Evolutionary conservation across 2,888 invertebrate species (phyloP).

Genomic region (Apomyelois bistriatella): DNA sequence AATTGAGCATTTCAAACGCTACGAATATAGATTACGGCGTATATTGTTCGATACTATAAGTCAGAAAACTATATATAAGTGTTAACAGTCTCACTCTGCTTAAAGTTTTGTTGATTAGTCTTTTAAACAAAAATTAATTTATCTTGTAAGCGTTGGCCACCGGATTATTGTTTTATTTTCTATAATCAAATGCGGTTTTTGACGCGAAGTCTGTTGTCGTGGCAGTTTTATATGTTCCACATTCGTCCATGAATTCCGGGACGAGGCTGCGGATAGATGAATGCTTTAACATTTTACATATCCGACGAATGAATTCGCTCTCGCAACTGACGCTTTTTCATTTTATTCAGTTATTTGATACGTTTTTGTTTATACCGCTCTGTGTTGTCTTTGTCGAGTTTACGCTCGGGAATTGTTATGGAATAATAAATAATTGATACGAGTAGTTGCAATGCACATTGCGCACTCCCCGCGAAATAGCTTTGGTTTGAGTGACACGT

Average conservation of each 20-base stretch:
- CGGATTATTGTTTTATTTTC: conserved; percentile 63
- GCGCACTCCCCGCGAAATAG: conserved; percentile 12
- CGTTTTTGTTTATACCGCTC: conserved; percentile 53
- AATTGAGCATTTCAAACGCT: too few species aligned
- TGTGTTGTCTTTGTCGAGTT: conserved; percentile 40
- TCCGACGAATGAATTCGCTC: conserved; percentile 70
- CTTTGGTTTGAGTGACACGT: conserved; percentile 17
- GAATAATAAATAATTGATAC: conserved; percentile 35
- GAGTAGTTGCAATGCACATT: conserved; percentile 11
- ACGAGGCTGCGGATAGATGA: conserved; percentile 67
- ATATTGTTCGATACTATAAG: too few species aligned
- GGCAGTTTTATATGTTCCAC: conserved; percentile 60
- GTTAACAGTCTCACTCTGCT: too few species aligned
- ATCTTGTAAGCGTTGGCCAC: too few species aligned
- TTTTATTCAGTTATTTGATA: conserved; percentile 66
- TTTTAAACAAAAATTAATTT: too few species aligned
- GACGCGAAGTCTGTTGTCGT: conserved; percentile 61
- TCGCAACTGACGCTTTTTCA: conserved; percentile 56
- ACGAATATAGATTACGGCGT: too few species aligned
- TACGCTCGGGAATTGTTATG: conserved; percentile 31
- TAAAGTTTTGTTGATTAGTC: too few species aligned
- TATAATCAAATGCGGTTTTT: conserved; percentile 72
- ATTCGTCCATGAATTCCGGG: conserved; percentile 70
- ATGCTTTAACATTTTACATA: conserved; percentile 77
- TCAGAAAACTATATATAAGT: too few species aligned